Conservation (phyloP, 2,888 invertebrate species). For the Onthophagus sagittarius region DNA sequence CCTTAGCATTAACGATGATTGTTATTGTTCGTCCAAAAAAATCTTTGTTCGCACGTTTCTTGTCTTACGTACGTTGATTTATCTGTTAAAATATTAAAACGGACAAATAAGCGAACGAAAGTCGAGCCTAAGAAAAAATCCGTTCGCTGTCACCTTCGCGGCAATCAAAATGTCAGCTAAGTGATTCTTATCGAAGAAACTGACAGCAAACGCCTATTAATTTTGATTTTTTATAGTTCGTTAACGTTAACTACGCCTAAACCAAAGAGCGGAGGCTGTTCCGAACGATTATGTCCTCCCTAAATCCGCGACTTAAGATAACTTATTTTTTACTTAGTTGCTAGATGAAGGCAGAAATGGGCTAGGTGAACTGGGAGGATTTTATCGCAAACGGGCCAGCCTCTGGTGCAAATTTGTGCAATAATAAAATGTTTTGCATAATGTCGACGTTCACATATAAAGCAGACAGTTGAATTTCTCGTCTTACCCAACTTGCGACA, state of each 20-base stretch:
- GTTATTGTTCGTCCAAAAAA: background rate
- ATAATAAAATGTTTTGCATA: conserved; percentile 3
- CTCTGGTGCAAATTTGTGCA: conserved; percentile 11
- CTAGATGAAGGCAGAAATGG: background rate
- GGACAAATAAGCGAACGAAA: background rate
- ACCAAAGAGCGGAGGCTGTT: conserved; percentile 19
- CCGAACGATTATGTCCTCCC: background rate
- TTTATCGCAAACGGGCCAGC: background rate
- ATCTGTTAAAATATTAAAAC: background rate
- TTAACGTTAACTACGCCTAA: conserved; percentile 24
- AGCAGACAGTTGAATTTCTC: background rate
- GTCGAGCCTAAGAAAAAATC: background rate
- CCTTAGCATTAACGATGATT: background rate
- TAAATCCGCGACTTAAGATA: background rate
- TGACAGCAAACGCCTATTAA: background rate
- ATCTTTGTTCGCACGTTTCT: background rate
- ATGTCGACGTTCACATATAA: background rate
- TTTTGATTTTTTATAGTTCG: background rate
- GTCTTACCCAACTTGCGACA: background rate
- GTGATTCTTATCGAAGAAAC: background rate
- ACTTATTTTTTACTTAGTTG: background rate
- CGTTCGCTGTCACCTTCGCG: background rate
- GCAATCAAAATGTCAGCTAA: background rate
- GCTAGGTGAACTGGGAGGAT: background rate
- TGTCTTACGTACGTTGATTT: background rate